Evolutionary conservation across 30 jellyfish, hydroid and myxozoan species (phyloP), one percentile per base, ranked within the genome.

Genomic region (Aurelia aurita): DNA sequence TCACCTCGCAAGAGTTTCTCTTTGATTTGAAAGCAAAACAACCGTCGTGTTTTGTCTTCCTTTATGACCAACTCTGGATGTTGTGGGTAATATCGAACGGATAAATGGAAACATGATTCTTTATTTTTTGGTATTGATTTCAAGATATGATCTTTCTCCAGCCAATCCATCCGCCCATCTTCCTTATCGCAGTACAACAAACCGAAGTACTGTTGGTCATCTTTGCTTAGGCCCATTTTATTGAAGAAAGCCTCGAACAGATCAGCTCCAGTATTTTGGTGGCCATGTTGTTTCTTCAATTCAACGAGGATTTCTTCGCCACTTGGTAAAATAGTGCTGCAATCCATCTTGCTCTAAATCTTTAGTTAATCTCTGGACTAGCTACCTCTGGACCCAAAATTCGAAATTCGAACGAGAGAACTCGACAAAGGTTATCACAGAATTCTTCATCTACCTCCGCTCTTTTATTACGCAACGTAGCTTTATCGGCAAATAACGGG

Each of bases 111-210:
- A 45, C 81, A 26, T 16, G 89, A 66, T 15, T 1, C 9, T 25
- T 71, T 88, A n/a, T 20, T 72, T 73, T 55, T 88, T 18, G 81
- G 84, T 2, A 88, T 28, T 20, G 18, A 51, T 28, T 79, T 63
- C 69, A 75, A 66, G 16, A 13, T n/a, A 25, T 85, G 79, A 45
- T 61, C 83, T 20, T 68, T 35, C 49, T 88, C 91, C 13, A 88
- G 85, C 96, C 96, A 88, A 51, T 79, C 89, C 96, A 88, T 78
- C 27, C 89, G 86, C 21, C 96, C 96, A 78, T 88, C 96, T 58
- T 74, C 91, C 72, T 77, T 71, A 62, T 88, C 80, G 57, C 91
- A 64, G 69, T 79, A 79, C 59, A 73, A 14, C 76, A 88, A 45
- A n/a, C 96, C 96, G 51, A 88, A 88, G 47, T 88, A 79, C 64